These are phyloP conservation scores for Ctenopoma multispine DNA, from an alignment of 2,797 vertebrate genomes.

Conservation along the genomic window DNA sequence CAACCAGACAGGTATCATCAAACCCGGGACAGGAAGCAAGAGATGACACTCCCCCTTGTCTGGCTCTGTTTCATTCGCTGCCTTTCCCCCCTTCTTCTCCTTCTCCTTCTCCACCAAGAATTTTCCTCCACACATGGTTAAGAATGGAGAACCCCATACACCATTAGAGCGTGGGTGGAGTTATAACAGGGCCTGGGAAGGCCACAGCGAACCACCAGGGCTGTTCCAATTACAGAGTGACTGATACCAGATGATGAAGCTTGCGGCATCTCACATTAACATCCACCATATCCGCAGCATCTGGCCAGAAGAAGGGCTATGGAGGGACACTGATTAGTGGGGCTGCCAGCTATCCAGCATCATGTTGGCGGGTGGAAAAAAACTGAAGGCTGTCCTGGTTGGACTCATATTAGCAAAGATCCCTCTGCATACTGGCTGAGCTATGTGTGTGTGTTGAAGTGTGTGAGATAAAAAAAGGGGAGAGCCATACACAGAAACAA, in stretches of 20 bases:
- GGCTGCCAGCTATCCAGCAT: constrained; percentile 58
- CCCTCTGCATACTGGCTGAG: constrained; percentile 19
- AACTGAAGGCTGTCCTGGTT: constrained; percentile 20
- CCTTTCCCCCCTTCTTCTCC: constrained; percentile 21
- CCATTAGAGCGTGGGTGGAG: constrained; percentile 68
- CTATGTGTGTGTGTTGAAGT: neutral
- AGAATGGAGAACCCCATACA: constrained; percentile 53
- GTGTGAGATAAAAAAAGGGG: constrained; percentile 34
- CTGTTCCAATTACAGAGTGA: constrained; percentile 77
- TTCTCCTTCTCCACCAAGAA: constrained; percentile 41
- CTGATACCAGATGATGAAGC: constrained; percentile 77
- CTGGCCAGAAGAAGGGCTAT: constrained; percentile 69
- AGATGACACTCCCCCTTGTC: constrained; percentile 56
- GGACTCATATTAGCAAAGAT: constrained; percentile 58
- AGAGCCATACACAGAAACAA: constrained; percentile 2
- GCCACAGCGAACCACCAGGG: constrained; percentile 62
- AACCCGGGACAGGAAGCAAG: constrained; percentile 57
- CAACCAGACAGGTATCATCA: constrained; percentile 71
- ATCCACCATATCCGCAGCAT: constrained; percentile 69
- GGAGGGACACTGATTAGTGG: constrained; percentile 66
- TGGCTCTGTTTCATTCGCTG: constrained; percentile 51
- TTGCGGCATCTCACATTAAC: constrained; percentile 70
- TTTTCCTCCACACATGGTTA: constrained; percentile 64
- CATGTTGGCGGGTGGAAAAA: constrained; percentile 54
- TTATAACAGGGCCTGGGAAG: constrained; percentile 68